These are phyloP conservation scores for Gallinago jamesoni DNA, from an alignment of 2,113 vertebrate species.

Conservation along the genomic window DNA sequence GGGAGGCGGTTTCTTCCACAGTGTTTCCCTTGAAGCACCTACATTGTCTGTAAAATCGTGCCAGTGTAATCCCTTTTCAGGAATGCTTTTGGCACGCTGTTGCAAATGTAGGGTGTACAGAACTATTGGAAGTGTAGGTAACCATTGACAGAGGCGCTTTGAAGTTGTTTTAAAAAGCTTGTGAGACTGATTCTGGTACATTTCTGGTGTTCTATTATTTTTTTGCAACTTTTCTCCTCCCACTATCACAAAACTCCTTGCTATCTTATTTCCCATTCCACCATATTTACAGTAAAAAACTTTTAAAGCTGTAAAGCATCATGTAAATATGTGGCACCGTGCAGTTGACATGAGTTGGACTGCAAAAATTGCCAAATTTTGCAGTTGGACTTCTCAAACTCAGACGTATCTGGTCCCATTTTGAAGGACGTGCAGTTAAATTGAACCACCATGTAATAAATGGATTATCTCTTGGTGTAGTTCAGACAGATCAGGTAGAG, in stretches of 20 bases:
- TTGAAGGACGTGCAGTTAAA: background rate
- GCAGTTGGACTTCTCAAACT: background rate
- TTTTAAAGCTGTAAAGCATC: background rate
- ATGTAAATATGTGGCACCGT: background rate
- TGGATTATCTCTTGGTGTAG: background rate
- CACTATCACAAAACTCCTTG: background rate
- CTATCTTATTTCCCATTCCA: background rate
- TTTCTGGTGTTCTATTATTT: background rate
- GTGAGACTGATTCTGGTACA: background rate
- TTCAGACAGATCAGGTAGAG: background rate
- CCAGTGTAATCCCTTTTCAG: background rate
- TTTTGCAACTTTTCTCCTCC: background rate
- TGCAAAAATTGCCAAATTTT: background rate
- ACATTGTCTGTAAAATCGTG: background rate
- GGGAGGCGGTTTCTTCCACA: background rate
- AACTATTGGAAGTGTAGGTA: background rate
- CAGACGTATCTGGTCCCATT: background rate
- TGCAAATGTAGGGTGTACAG: background rate
- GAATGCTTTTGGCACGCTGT: background rate
- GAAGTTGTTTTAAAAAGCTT: background rate
- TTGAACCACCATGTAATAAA: background rate
- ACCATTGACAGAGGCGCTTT: background rate
- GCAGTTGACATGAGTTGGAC: background rate
- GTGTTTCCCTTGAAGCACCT: background rate
- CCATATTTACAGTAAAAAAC: background rate